Percentiles rank a stretch among this genome's conserved stretches.
These are phyloP conservation scores for Luperina testacea DNA, from an alignment of 2,888 invertebrate species.

Conservation along the genomic window DNA sequence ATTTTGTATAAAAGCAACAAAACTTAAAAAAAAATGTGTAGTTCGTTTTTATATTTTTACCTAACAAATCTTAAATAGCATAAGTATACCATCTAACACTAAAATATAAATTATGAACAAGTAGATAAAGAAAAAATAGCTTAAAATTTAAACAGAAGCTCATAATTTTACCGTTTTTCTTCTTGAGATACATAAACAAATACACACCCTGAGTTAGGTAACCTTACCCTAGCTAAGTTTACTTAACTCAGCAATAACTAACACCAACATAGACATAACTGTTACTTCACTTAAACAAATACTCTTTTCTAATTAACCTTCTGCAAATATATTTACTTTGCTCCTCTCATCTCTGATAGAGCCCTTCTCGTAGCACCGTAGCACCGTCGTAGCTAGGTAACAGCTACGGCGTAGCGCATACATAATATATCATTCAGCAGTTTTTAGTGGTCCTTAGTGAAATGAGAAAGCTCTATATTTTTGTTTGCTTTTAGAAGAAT, in stretches of 20 bases:
- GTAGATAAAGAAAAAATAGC: too few relatives aligned
- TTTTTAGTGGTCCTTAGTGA: slow-evolving; percentile 63
- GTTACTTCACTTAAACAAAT: slow-evolving; percentile 27
- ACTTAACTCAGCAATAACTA: slow-evolving; percentile 2
- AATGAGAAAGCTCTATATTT: slow-evolving; percentile 56
- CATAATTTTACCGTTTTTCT: not conserved
- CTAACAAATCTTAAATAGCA: not conserved
- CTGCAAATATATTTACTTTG: slow-evolving; percentile 44
- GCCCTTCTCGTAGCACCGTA: slow-evolving; percentile 66
- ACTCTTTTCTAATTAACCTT: slow-evolving; percentile 46
- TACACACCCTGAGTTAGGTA: too few relatives aligned
- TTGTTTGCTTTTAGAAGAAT: slow-evolving; percentile 43
- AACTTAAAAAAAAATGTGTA: too few relatives aligned
- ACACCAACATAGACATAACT: slow-evolving; percentile 12
- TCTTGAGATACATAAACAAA: not conserved
- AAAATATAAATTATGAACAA: not conserved
- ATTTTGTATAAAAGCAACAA: too few relatives aligned
- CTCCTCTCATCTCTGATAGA: slow-evolving; percentile 64
- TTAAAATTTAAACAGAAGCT: too few relatives aligned
- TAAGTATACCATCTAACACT: not conserved
- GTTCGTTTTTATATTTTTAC: too few relatives aligned
- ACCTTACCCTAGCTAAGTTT: not conserved
- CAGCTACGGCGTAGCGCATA: slow-evolving; percentile 63
- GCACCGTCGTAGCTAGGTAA: slow-evolving; percentile 53
- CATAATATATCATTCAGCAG: slow-evolving; percentile 63